These are phyloP conservation scores for Pollimyrus isidori DNA, from an alignment of 2,113 vertebrate species.

Conservation along the genomic window DNA sequence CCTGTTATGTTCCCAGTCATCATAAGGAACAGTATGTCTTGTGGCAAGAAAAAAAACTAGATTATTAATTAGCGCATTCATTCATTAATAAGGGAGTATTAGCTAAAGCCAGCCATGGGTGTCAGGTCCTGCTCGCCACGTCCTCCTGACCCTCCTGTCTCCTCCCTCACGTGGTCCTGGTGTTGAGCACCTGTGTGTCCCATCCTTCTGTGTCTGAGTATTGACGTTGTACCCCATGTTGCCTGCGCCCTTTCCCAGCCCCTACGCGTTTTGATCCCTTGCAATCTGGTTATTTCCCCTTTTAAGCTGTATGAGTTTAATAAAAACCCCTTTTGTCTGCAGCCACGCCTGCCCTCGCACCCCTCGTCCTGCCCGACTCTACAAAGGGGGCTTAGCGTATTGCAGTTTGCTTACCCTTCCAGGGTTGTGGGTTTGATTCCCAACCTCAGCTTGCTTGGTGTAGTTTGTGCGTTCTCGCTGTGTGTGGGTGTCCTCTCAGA, in stretches of 20 bases:
- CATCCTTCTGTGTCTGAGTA: not conserved
- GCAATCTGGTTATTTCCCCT: not conserved
- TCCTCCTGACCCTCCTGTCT: not conserved
- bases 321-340: not conserved
- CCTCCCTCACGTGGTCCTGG: not conserved
- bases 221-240: not conserved
- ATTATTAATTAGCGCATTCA: not conserved
- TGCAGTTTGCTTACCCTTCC: not conserved
- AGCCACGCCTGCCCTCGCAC: not conserved
- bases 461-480: not conserved
- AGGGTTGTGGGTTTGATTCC: not conserved
- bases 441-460: not conserved
- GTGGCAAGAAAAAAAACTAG: not conserved
- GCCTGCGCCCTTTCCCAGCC: not conserved
- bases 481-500: not conserved
- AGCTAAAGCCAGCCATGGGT: not conserved
- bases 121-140: not conserved
- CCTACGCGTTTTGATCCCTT: not conserved
- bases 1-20: not conserved
- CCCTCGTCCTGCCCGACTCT: not conserved
- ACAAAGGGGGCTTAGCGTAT: not conserved
- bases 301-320: not conserved
- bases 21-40: not conserved
- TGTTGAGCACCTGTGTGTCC: not conserved
- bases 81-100: not conserved